Conservation (phyloP, 1,140 invertebrate species). For the Drosophila sulfurigaster region DNA sequence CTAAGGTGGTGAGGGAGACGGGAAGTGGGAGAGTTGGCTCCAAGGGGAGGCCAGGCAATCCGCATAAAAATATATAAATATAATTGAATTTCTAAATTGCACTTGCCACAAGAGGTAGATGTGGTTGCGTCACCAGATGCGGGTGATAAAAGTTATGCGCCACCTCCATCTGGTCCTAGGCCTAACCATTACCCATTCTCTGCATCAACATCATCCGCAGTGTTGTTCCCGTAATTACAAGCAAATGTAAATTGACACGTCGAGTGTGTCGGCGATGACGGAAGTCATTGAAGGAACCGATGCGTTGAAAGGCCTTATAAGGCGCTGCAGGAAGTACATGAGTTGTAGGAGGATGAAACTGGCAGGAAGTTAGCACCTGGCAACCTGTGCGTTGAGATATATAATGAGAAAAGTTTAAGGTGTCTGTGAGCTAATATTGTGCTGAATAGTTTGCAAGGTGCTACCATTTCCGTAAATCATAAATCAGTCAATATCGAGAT, state of each 20-base stretch:
- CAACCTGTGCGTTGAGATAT: constrained; percentile 33
- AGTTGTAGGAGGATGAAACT: constrained; percentile 4
- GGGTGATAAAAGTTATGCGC: neutral
- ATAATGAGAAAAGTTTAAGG: constrained; percentile 77
- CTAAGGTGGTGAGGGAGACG: neutral
- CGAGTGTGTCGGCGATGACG: constrained; percentile 73
- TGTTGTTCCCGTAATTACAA: constrained; percentile 70
- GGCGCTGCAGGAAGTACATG: neutral
- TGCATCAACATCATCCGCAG: neutral
- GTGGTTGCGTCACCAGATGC: constrained; percentile 9
- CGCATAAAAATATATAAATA: constrained; percentile 74
- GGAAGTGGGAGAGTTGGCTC: neutral
- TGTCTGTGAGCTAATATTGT: constrained; percentile 21
- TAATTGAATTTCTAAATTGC: constrained; percentile 82
- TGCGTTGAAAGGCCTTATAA: constrained; percentile 49
- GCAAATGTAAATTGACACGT: constrained; percentile 80
- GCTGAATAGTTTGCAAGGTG: neutral
- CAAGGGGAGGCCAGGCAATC: constrained; percentile 12
- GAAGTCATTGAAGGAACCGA: constrained; percentile 77
- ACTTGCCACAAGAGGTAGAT: constrained; percentile 64
- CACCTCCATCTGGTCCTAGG: constrained; percentile 12
- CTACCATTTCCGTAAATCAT: constrained; percentile 9
- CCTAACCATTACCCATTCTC: neutral
- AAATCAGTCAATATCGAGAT: constrained; percentile 5
- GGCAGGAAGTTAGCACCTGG: constrained; percentile 44